Conservation (phyloP, 2,888 invertebrate genomes). For the Drosophila testacea region DNA sequence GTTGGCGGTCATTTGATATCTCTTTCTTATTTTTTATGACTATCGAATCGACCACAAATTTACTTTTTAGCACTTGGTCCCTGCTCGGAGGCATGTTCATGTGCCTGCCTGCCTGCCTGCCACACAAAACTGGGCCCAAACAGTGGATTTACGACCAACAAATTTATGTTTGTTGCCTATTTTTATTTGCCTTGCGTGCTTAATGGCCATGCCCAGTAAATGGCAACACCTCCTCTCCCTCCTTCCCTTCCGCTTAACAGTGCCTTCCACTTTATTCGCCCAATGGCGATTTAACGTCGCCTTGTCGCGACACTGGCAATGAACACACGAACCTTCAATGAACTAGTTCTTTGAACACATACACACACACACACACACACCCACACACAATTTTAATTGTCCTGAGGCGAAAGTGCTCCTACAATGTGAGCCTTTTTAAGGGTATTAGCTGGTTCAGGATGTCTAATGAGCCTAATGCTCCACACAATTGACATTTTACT, state of each 20-base stretch:
- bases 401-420: constrained; percentile 41
- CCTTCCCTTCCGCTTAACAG: background rate
- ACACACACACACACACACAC: constrained; percentile 17
- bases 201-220: constrained; percentile 62
- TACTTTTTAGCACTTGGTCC: constrained; percentile 81
- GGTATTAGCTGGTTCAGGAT: too few species aligned
- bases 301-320: constrained; percentile 55
- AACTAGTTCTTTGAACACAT: constrained; percentile 47
- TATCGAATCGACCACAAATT: constrained; percentile 81
- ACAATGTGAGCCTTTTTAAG: constrained; percentile 19
- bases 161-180: constrained; percentile 80
- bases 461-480: constrained; percentile 68
- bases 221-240: constrained; percentile 9
- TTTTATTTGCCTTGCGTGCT: constrained; percentile 80
- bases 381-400: constrained; percentile 47
- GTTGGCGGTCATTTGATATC: constrained; percentile 44
- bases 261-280: constrained; percentile 24
- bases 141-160: constrained; percentile 78
- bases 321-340: constrained; percentile 43
- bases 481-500: constrained; percentile 79
- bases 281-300: constrained; percentile 52
- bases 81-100: constrained; percentile 67
- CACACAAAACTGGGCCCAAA: constrained; percentile 48
- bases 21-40: constrained; percentile 71
- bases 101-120: constrained; percentile 37